phyloP scores from a whole-genome alignment of 2,888 invertebrate genomes.

The Smittia sp. region DNA sequence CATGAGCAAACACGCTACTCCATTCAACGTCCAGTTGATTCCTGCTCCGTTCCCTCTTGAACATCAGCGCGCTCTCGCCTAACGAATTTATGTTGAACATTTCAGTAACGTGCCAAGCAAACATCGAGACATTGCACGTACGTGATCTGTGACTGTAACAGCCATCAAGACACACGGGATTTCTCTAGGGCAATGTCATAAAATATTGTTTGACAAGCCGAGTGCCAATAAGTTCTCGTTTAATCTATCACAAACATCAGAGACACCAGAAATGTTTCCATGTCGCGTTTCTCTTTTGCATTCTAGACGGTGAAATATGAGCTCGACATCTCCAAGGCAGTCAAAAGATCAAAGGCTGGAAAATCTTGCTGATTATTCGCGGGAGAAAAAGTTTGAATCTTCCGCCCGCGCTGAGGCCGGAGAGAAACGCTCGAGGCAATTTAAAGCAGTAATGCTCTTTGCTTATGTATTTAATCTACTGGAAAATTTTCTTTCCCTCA shows the following conservation, averaged over 20 bases:
- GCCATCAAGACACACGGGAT: neutral
- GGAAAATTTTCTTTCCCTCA: slow-evolving; percentile 32
- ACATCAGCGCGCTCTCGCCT: too few relatives aligned
- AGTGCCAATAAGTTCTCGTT: neutral
- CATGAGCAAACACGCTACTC: too few relatives aligned
- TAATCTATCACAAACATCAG: neutral
- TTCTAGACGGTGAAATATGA: too few relatives aligned
- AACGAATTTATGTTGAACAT: too few relatives aligned
- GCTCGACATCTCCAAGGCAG: neutral
- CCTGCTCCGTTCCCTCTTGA: too few relatives aligned
- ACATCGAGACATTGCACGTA: neutral
- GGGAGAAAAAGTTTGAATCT: neutral
- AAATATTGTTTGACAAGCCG: slow-evolving; percentile 5
- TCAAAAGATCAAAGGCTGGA: slow-evolving; percentile 26
- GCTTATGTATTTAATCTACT: slow-evolving; percentile 31
- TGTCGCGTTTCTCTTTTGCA: neutral
- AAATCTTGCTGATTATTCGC: slow-evolving; percentile 10
- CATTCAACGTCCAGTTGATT: too few relatives aligned
- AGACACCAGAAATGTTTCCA: neutral
- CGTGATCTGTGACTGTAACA: neutral
- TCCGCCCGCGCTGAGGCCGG: neutral
- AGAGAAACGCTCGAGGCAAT: too few relatives aligned
- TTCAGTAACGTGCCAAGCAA: too few relatives aligned
- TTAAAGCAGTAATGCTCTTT: neutral
- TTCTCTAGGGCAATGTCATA: slow-evolving; percentile 33